These are phyloP conservation scores for Trichonephila inaurata DNA, from an alignment of 1,140 invertebrate species.

Conservation along the genomic window DNA sequence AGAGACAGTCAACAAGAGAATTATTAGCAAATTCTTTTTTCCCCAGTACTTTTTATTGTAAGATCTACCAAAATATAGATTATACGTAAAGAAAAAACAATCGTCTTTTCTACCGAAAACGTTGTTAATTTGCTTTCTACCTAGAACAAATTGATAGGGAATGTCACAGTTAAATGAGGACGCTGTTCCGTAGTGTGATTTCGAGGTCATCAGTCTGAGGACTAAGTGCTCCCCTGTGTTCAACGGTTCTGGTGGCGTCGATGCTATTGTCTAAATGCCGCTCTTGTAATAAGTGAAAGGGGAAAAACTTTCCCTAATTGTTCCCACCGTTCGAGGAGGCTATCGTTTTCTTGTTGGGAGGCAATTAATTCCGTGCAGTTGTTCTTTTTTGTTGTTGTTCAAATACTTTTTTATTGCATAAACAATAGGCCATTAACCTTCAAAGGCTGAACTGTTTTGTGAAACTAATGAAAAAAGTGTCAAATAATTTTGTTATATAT, in stretches of 20 bases:
- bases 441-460: neutral
- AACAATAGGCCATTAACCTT: conserved; percentile 21
- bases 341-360: neutral
- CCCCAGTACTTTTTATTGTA: too few species aligned
- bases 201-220: neutral
- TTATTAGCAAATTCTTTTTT: too few species aligned
- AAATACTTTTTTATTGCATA: neutral
- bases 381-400: neutral
- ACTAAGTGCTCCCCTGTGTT: neutral
- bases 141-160: neutral
- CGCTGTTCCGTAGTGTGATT: neutral
- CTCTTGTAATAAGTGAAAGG: neutral
- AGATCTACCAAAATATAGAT: too few species aligned
- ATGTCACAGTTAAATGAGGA: neutral
- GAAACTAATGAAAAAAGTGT: conserved; percentile 12
- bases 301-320: neutral
- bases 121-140: neutral
- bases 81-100: too few species aligned
- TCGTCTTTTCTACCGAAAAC: too few species aligned
- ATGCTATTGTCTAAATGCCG: neutral
- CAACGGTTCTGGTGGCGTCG: neutral
- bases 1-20: too few species aligned
- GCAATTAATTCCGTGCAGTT: neutral
- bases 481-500: neutral
- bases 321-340: neutral